Base-by-base conservation (phyloP, 2,113 vertebrate species). In the Procavia capensis region DNA sequence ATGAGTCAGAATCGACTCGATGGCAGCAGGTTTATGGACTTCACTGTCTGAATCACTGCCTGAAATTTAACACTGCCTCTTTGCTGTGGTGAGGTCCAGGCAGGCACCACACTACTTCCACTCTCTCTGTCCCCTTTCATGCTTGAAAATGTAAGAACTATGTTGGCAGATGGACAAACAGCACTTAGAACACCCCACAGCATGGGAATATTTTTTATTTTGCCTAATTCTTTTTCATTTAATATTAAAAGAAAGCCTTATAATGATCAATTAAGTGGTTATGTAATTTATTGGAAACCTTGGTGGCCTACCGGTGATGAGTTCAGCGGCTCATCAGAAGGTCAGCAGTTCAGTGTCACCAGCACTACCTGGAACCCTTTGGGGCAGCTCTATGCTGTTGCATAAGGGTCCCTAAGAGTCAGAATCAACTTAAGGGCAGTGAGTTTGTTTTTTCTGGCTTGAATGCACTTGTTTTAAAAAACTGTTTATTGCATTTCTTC, bases 381-480 rank as follows among this genome's bases (percentile, higher is more conserved):
- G n/a, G n/a, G n/a, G n/a, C n/a, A n/a, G n/a, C n/a, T n/a, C n/a
- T n/a, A n/a, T n/a, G n/a, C n/a, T n/a, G n/a, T n/a, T n/a, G n/a
- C n/a, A n/a, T n/a, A n/a, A n/a, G n/a, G n/a, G n/a, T n/a, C n/a
- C n/a, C n/a, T n/a, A n/a, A n/a, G n/a, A n/a, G n/a, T n/a, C n/a
- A n/a, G n/a, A n/a, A n/a, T n/a, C n/a, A n/a, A n/a, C n/a, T n/a
- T n/a, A n/a, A n/a, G n/a, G n/a, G n/a, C n/a, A n/a, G n/a, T n/a
- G n/a, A n/a, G n/a, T n/a, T n/a, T n/a, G n/a, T n/a, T 39, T n/a
- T n/a, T n/a, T n/a, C n/a, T n/a, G n/a, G n/a, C n/a, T n/a, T n/a
- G n/a, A 68, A n/a, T 83, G 8, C 34, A 68, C 6, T 84, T 87
- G n/a, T 74, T 72, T 83, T 88, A n/a, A 41, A 75, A 82, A 93